Percentiles rank a stretch among this genome's conserved stretches.
Conservation (phyloP, 2,113 vertebrate genomes). For the Perca flavescens region DNA sequence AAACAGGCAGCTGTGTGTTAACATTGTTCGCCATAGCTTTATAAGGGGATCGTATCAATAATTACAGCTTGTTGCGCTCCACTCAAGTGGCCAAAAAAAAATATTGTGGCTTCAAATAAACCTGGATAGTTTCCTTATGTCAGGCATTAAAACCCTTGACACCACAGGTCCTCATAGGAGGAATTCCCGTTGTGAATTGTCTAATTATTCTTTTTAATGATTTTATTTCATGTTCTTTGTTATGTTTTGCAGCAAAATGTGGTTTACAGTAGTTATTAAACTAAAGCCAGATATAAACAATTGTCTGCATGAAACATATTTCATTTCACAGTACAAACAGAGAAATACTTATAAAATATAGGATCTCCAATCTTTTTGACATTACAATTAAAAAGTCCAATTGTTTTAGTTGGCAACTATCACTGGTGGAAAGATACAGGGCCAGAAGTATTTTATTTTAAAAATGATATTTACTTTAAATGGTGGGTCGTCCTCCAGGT, state of each 20-base stretch:
- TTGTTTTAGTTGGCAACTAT: not conserved
- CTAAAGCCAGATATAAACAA: not conserved
- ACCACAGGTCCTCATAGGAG: not conserved
- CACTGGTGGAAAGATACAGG: not conserved
- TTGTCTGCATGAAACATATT: not conserved
- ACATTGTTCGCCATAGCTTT: not conserved
- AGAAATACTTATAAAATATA: not conserved
- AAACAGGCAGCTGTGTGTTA: not conserved
- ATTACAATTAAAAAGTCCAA: not conserved
- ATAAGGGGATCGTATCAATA: not conserved
- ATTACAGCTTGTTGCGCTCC: not conserved
- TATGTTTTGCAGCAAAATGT: not conserved
- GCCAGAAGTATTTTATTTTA: not conserved
- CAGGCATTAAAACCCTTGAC: not conserved
- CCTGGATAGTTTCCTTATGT: not conserved
- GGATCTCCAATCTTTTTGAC: not conserved
- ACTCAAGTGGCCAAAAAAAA: not conserved
- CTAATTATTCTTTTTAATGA: not conserved
- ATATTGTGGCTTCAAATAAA: not conserved
- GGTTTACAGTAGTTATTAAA: not conserved
- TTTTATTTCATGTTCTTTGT: not conserved
- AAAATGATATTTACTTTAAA: not conserved
- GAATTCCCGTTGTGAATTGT: not conserved
- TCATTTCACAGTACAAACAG: not conserved
- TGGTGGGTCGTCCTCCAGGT: slow-evolving; percentile 79